A percentile compares a stretch with the other conserved stretches of the same genome.
These are phyloP conservation scores for Zeuzera pyrina DNA, from an alignment of 2,888 invertebrate genomes.

Conservation along the genomic window DNA sequence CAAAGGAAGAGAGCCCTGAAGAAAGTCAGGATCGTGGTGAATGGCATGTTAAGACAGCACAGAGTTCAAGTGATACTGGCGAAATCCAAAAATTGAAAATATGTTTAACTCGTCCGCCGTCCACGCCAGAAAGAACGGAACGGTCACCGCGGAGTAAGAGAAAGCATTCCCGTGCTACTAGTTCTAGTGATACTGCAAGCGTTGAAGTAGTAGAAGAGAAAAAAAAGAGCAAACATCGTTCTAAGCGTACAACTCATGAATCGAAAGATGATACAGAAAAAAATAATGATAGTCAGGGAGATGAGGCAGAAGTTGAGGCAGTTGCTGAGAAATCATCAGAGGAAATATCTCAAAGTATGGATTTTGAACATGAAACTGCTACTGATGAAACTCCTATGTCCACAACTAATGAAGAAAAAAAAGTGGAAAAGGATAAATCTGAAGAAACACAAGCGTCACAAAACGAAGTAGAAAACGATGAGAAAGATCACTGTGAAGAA, in stretches of 20 bases:
- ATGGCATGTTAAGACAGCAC: slow-evolving; percentile 71
- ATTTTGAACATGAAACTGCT: slow-evolving; percentile 12
- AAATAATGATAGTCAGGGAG: slow-evolving; percentile 41
- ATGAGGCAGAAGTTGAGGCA: slow-evolving; percentile 25
- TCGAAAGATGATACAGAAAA: slow-evolving; percentile 48
- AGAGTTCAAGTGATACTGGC: slow-evolving; percentile 58
- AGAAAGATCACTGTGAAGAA: slow-evolving; percentile 14
- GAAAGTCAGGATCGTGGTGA: slow-evolving; percentile 56
- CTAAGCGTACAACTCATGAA: slow-evolving; percentile 41
- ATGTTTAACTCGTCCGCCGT: slow-evolving; percentile 73
- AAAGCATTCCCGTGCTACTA: slow-evolving; percentile 63
- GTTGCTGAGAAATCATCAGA: slow-evolving; percentile 18
- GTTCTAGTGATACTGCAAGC: slow-evolving; percentile 62
- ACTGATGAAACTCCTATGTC: slow-evolving; percentile 35
- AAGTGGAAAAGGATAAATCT: slow-evolving; percentile 20
- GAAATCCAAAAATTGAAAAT: slow-evolving; percentile 78
- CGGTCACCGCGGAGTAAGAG: slow-evolving; percentile 66
- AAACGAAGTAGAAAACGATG: slow-evolving; percentile 16
- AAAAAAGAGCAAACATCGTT: slow-evolving; percentile 51
- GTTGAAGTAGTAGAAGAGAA: slow-evolving; percentile 59
- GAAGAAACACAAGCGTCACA: slow-evolving; percentile 17
- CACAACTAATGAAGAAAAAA: slow-evolving; percentile 41
- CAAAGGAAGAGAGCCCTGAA: slow-evolving; percentile 44
- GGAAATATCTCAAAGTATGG: slow-evolving; percentile 33
- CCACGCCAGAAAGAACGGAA: slow-evolving; percentile 66